A percentile compares a stretch with the other conserved stretches of the same genome.
Conservation (phyloP, 2,797 vertebrate genomes). For the Bothrops alternatus region DNA sequence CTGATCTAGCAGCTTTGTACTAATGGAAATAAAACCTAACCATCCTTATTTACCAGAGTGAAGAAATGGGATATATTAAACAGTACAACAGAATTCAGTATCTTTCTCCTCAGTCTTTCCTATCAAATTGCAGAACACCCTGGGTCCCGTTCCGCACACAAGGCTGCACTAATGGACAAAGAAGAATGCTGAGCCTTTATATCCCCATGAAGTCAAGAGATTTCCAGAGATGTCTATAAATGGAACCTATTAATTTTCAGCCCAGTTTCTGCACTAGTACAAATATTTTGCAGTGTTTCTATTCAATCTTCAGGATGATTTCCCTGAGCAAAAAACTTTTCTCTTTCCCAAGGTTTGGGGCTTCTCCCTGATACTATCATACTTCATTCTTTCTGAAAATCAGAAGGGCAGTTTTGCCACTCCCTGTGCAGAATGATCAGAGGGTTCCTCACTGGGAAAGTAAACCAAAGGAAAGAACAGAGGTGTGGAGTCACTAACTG, state of each 20-base stretch:
- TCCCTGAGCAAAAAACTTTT: background rate
- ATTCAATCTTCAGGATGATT: background rate
- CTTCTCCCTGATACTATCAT: background rate
- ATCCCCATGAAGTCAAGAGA: background rate
- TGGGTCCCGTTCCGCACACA: background rate
- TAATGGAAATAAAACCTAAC: background rate
- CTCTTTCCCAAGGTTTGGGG: background rate
- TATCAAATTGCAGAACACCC: background rate
- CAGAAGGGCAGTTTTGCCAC: background rate
- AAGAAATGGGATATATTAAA: background rate
- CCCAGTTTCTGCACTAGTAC: background rate
- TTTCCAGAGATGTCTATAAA: background rate
- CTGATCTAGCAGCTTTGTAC: background rate
- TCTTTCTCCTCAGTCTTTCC: background rate
- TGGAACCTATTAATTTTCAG: background rate
- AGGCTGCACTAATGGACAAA: background rate
- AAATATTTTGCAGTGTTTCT: background rate
- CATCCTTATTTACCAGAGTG: background rate
- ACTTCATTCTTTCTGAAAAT: background rate
- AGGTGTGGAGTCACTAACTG: conserved; percentile 38
- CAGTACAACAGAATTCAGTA: background rate
- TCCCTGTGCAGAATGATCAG: background rate
- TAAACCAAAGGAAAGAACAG: background rate
- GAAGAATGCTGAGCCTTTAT: background rate
- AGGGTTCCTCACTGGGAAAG: background rate